Percentiles rank a stretch among this genome's conserved stretches.
Evolutionary conservation across 2,888 invertebrate genomes (phyloP).

Genomic region (Thelaira solivaga): DNA sequence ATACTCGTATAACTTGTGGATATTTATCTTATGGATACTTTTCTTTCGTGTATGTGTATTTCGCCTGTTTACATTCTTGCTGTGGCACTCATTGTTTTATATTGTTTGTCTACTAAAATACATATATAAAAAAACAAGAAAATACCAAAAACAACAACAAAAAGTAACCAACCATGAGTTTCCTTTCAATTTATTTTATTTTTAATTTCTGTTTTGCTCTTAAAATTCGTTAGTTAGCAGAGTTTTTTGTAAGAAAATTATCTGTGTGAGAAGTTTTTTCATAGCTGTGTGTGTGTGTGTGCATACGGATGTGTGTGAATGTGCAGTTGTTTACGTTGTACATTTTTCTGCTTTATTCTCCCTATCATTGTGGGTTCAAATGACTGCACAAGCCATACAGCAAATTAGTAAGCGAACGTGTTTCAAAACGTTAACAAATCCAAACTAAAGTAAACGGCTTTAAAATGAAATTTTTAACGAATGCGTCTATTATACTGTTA

Average conservation of each 20-base stretch:
- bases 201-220: conserved; percentile 45
- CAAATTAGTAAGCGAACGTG: conserved; percentile 59
- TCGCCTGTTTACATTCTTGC: conserved; percentile 61
- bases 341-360: conserved; percentile 15
- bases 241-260: conserved; percentile 18
- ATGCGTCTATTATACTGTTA: conserved; percentile 8
- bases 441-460: conserved; percentile 5
- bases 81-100: conserved; percentile 12
- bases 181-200: conserved; percentile 24
- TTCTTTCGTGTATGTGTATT: conserved; percentile 34
- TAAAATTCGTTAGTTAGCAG: conserved; percentile 40
- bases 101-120: background rate
- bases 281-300: conserved; percentile 48
- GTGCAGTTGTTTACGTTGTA: conserved; percentile 13
- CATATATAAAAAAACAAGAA: background rate
- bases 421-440: conserved; percentile 58
- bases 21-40: conserved; percentile 49
- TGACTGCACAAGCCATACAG: conserved; percentile 44
- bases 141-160: conserved; percentile 6
- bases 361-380: conserved; percentile 53
- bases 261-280: too few species aligned
- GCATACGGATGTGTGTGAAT: conserved; percentile 1
- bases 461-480: conserved; percentile 15
- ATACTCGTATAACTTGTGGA: conserved; percentile 44
- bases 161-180: too few species aligned